Evolutionary conservation across 1,140 invertebrate genomes (phyloP).

Genomic region (Polypedilum vanderplanki): DNA sequence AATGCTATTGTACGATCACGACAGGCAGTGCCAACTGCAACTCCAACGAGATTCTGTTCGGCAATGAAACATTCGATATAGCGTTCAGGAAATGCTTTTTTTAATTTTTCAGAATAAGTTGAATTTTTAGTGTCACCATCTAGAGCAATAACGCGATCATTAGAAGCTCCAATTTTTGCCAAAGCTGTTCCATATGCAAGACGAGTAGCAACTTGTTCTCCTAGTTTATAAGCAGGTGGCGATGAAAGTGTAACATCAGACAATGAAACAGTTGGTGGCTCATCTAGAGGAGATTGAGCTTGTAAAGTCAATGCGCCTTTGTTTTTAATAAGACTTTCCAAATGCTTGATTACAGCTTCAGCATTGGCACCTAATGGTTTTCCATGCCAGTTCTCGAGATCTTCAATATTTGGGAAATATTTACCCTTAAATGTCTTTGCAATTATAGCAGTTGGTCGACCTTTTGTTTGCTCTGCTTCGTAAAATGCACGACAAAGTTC

Average conservation of each 20-base stretch:
- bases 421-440: slow-evolving; percentile 96
- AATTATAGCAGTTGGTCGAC: slow-evolving; percentile 85
- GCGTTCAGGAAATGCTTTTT: slow-evolving; percentile 64
- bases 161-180: slow-evolving; percentile 79
- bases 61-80: slow-evolving; percentile 99
- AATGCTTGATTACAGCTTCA: slow-evolving; percentile 64
- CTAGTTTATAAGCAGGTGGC: slow-evolving; percentile 77
- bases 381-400: slow-evolving; percentile 94
- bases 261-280: slow-evolving; percentile 66
- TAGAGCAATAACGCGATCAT: slow-evolving; percentile 77
- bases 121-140: slow-evolving; percentile 99
- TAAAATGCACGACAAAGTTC: slow-evolving; percentile 83
- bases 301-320: slow-evolving; percentile 49
- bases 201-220: slow-evolving; percentile 81
- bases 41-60: slow-evolving; percentile 95
- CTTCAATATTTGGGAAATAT: slow-evolving; percentile 81
- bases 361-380: slow-evolving; percentile 84
- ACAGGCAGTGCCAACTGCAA: slow-evolving; percentile 88
- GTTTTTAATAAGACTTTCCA: slow-evolving; percentile 61
- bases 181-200: slow-evolving; percentile 91
- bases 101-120: slow-evolving; percentile 91
- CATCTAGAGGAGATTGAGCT: slow-evolving; percentile 59
- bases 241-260: slow-evolving; percentile 68
- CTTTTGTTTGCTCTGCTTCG: slow-evolving; percentile 66
- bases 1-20: slow-evolving; percentile 85